A percentile compares a stretch with the other conserved stretches of the same genome.
These are phyloP conservation scores for Cyclura pinguis DNA, from an alignment of 2,797 vertebrate genomes.

Conservation along the genomic window DNA sequence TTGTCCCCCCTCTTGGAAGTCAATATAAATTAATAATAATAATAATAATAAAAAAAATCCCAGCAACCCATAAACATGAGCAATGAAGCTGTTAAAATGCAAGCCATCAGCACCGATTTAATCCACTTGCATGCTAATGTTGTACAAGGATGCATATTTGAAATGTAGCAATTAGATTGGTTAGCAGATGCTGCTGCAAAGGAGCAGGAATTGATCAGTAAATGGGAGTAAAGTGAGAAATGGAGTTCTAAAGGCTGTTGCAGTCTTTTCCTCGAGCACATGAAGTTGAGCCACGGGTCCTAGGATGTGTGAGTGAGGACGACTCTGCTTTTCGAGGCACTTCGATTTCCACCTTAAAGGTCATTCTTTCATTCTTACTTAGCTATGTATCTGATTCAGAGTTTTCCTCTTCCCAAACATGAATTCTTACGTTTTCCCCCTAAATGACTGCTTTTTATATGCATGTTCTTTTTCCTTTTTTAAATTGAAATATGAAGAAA, in stretches of 20 bases:
- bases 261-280: background rate
- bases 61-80: conserved; percentile 69
- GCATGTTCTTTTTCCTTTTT: background rate
- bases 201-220: conserved; percentile 43
- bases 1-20: conserved; percentile 57
- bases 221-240: background rate
- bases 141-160: conserved; percentile 27
- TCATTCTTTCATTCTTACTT: background rate
- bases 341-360: background rate
- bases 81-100: conserved; percentile 61
- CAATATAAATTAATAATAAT: conserved; percentile 72
- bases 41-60: conserved; percentile 54
- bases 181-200: conserved; percentile 58
- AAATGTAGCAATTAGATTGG: conserved; percentile 49
- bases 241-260: background rate
- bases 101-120: conserved; percentile 55
- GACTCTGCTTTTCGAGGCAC: background rate
- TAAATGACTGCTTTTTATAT: background rate
- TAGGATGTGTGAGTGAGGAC: background rate
- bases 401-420: background rate
- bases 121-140: conserved; percentile 49
- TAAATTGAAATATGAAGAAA: no score
- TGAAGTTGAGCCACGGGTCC: background rate
- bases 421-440: background rate
- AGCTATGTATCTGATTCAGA: background rate